A percentile compares a stretch with the other conserved stretches of the same genome.
phyloP scores from a whole-genome alignment of 2,797 vertebrate species.

The Pseudochromis fuscus region DNA sequence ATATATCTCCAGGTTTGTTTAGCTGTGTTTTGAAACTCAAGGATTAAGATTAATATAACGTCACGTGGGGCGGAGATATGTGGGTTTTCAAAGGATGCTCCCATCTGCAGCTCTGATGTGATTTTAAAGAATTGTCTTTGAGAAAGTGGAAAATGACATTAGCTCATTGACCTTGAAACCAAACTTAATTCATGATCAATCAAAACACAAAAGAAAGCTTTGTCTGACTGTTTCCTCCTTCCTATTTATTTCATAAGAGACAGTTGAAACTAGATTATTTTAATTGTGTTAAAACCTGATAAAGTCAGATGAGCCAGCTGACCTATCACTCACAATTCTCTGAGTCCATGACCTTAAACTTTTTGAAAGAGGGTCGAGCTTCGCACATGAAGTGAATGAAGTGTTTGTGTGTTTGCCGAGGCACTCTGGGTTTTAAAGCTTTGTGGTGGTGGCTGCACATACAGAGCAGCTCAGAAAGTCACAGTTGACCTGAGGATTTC shows the following conservation, averaged over 20 bases:
- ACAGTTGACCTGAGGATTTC: conserved; percentile 65
- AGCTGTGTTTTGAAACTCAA: no score
- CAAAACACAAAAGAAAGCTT: neutral
- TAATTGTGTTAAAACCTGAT: neutral
- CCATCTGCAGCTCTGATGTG: neutral
- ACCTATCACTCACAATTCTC: neutral
- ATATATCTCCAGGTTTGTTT: no score
- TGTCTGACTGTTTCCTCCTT: neutral
- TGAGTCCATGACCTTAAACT: conserved; percentile 11
- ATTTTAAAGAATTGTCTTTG: neutral
- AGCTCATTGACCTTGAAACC: no score
- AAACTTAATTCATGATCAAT: neutral
- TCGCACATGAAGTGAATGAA: conserved; percentile 20
- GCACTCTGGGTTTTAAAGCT: neutral
- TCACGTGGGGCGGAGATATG: no score
- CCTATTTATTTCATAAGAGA: conserved; percentile 1
- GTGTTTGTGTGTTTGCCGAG: conserved; percentile 13
- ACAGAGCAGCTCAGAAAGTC: conserved; percentile 49
- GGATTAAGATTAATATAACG: no score
- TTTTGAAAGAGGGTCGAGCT: neutral
- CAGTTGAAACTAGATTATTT: neutral
- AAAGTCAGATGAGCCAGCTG: neutral
- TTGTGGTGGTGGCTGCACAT: conserved; percentile 57
- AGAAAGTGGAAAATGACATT: neutral
- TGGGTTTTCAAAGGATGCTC: neutral